Evolutionary conservation across 2,888 invertebrate genomes (phyloP).

Genomic region (Agonopterix heracliana): DNA sequence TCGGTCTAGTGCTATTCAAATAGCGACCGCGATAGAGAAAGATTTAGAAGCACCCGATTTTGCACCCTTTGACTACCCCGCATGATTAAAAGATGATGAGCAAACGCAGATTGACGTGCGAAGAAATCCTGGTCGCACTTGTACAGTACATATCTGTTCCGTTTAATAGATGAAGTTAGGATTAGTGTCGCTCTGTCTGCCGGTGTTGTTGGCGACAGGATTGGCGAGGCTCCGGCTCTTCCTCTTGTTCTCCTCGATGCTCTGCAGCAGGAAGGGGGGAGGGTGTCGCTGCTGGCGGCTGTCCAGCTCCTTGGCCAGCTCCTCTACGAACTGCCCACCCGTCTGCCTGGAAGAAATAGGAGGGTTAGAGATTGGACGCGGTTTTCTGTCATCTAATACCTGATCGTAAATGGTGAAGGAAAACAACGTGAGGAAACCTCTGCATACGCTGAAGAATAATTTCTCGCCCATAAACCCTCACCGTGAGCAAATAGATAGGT

Average conservation of each 20-base stretch:
- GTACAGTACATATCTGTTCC: too few relatives aligned
- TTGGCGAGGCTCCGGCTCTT: constrained; percentile 39
- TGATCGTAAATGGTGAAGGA: neutral
- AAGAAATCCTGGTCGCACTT: too few relatives aligned
- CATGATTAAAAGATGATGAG: too few relatives aligned
- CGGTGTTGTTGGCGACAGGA: constrained; percentile 32
- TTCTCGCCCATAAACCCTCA: neutral
- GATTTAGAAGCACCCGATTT: too few relatives aligned
- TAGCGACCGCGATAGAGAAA: too few relatives aligned
- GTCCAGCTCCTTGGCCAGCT: constrained; percentile 54
- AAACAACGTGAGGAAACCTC: neutral
- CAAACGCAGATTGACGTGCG: too few relatives aligned
- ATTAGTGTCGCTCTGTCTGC: constrained; percentile 56
- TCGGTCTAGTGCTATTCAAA: too few relatives aligned
- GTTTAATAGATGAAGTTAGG: constrained; percentile 61
- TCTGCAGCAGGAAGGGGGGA: constrained; percentile 62
- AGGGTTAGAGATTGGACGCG: constrained; percentile 16
- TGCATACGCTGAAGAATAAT: neutral
- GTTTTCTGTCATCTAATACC: neutral
- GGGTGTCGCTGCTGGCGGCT: constrained; percentile 36
- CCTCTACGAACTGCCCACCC: constrained; percentile 69
- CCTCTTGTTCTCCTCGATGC: constrained; percentile 58
- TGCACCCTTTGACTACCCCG: too few relatives aligned
- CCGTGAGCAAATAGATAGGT: too few relatives aligned
- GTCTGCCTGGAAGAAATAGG: constrained; percentile 59